Conservation (phyloP, 2,888 invertebrate genomes). For the Nephrocerus scutellatus region DNA sequence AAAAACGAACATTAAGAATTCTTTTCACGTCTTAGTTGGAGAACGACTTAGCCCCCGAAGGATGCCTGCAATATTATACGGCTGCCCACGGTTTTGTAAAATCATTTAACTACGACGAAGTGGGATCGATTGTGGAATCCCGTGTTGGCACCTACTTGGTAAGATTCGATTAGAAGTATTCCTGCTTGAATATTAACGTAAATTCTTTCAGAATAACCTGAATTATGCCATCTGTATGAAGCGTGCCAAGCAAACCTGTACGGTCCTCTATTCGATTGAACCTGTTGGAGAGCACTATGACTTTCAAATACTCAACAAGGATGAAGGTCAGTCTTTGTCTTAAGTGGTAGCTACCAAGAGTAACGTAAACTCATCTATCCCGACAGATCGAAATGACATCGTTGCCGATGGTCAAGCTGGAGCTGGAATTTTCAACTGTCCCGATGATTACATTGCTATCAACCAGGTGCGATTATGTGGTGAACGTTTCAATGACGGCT, state of each 20-base stretch:
- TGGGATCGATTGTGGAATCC: conserved; percentile 51
- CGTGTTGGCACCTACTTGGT: conserved; percentile 59
- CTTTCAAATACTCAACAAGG: conserved; percentile 63
- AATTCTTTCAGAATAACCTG: conserved; percentile 61
- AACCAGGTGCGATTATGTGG: conserved; percentile 67
- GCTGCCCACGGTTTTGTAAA: conserved; percentile 56
- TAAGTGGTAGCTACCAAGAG: neutral
- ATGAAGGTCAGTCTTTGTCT: conserved; percentile 51
- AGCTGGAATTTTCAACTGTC: conserved; percentile 67
- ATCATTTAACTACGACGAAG: conserved; percentile 65
- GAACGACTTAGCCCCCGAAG: conserved; percentile 50
- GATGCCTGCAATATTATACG: conserved; percentile 62
- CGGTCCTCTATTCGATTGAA: conserved; percentile 55
- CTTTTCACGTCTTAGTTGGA: conserved; percentile 42
- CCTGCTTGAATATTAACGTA: too few species aligned
- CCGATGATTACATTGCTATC: conserved; percentile 65
- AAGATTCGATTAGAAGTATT: conserved; percentile 28
- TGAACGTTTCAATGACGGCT: conserved; percentile 65
- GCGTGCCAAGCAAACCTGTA: conserved; percentile 57
- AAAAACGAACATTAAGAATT: neutral
- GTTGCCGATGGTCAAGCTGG: conserved; percentile 66
- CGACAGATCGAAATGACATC: conserved; percentile 55
- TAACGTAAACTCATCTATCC: conserved; percentile 3
- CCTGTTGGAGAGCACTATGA: conserved; percentile 51
- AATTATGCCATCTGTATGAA: conserved; percentile 70